Evolutionary conservation across 1,140 invertebrate species (phyloP).

Genomic region (Campodea augens): DNA sequence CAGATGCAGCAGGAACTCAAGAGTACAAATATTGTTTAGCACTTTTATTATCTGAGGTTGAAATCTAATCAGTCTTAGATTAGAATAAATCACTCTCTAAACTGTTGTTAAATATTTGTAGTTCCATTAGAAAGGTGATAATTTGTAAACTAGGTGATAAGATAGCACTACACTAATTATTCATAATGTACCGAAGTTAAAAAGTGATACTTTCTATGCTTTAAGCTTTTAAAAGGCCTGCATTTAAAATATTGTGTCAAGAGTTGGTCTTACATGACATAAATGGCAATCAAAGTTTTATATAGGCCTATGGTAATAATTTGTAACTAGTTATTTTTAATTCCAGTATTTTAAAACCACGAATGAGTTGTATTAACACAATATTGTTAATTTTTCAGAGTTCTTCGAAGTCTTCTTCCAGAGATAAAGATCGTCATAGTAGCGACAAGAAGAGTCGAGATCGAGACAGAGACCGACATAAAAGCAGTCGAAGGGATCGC

Average conservation of each 20-base stretch:
- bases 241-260: too few relatives aligned
- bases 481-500: conserved; percentile 11
- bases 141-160: too few relatives aligned
- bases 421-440: conserved; percentile 14
- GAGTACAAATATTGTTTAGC: too few relatives aligned
- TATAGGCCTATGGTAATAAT: conserved; percentile 18
- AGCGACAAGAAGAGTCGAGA: conserved; percentile 20
- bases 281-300: conserved; percentile 9
- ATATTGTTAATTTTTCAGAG: conserved; percentile 20
- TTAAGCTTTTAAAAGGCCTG: too few relatives aligned
- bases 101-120: too few relatives aligned
- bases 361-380: conserved; percentile 16
- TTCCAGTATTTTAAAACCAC: conserved; percentile 16
- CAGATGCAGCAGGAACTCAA: too few relatives aligned
- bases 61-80: too few relatives aligned
- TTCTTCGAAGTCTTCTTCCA: conserved; percentile 15
- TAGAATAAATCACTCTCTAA: too few relatives aligned
- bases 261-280: too few relatives aligned
- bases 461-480: conserved; percentile 12
- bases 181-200: too few relatives aligned
- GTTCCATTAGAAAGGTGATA: conserved; percentile 6
- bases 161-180: conserved; percentile 14
- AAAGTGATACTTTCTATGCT: too few relatives aligned
- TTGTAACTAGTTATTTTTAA: conserved; percentile 17
- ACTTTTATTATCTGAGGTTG: too few relatives aligned